Evolutionary conservation across 37 sponge, comb jelly and placozoan species (phyloP).

Genomic region (Corticium candelabrum): DNA sequence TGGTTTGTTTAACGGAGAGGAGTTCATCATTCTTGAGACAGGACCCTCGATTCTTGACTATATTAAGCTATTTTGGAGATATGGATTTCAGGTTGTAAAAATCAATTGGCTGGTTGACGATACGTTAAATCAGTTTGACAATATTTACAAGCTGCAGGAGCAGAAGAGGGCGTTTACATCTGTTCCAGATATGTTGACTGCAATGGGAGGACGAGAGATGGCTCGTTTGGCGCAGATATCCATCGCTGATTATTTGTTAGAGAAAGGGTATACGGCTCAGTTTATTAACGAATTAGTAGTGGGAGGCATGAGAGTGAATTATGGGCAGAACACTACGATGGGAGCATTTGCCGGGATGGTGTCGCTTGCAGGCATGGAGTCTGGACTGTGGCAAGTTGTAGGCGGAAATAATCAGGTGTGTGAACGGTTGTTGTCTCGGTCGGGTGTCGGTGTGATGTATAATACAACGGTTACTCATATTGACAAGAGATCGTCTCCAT

Average conservation of each 20-base stretch:
- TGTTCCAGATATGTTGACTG: slow-evolving; percentile 61
- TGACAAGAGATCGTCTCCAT: slow-evolving; percentile 29
- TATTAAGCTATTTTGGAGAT: slow-evolving; percentile 39
- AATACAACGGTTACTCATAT: not conserved
- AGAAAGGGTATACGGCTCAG: not conserved
- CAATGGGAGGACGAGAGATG: slow-evolving; percentile 53
- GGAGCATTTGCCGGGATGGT: slow-evolving; percentile 48
- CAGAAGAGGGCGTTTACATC: slow-evolving; percentile 42
- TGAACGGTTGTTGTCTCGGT: not conserved
- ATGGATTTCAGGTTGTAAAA: slow-evolving; percentile 40
- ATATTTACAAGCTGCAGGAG: slow-evolving; percentile 57
- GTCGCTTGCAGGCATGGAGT: slow-evolving; percentile 63
- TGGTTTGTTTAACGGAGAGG: slow-evolving; percentile 52
- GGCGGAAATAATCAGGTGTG: slow-evolving; percentile 68
- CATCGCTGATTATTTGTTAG: slow-evolving; percentile 29
- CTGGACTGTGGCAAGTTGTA: slow-evolving; percentile 55
- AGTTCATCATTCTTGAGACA: slow-evolving; percentile 40
- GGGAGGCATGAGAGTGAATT: slow-evolving; percentile 50
- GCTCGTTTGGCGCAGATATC: slow-evolving; percentile 26
- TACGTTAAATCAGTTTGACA: slow-evolving; percentile 36
- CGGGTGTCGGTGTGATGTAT: not conserved
- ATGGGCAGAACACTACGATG: slow-evolving; percentile 53
- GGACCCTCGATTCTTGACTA: slow-evolving; percentile 18
- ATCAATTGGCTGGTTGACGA: slow-evolving; percentile 26
- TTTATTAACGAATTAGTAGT: slow-evolving; percentile 49